Conservation (phyloP, 2,888 invertebrate species). For the Acronicta leporina region DNA sequence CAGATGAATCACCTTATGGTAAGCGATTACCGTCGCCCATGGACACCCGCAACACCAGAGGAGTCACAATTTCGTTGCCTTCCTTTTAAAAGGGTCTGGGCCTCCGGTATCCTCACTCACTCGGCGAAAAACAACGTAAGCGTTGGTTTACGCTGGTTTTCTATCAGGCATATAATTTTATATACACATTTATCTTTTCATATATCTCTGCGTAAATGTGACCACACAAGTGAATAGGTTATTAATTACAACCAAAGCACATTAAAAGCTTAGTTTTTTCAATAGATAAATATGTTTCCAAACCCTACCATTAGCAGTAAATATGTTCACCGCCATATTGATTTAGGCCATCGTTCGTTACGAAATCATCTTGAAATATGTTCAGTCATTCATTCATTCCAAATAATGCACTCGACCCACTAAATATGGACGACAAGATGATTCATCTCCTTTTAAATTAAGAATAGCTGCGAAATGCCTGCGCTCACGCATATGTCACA, state of each 20-base stretch:
- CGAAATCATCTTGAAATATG: conserved; percentile 38
- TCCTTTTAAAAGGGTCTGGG: no score
- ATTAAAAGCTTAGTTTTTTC: not conserved
- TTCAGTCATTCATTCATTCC: conserved; percentile 42
- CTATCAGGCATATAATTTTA: no score
- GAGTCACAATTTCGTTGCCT: no score
- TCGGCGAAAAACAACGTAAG: no score
- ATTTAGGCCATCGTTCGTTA: conserved; percentile 29
- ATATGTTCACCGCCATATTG: conserved; percentile 12
- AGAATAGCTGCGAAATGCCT: conserved; percentile 56
- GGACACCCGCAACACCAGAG: no score
- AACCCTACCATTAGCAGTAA: not conserved
- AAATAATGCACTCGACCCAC: conserved; percentile 40
- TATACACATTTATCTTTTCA: no score
- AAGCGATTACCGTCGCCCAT: no score
- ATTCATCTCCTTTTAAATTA: conserved; percentile 59
- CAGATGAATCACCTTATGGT: no score
- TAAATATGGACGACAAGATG: conserved; percentile 51
- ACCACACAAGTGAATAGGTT: not conserved
- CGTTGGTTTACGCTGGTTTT: no score
- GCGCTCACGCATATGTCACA: conserved; percentile 50
- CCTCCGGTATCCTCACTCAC: no score
- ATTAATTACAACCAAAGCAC: no score
- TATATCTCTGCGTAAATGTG: no score
- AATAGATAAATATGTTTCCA: conserved; percentile 6